Percentiles rank a stretch among this genome's conserved stretches.
Conservation (phyloP, 1,140 invertebrate genomes). For the Caerostris darwini region DNA sequence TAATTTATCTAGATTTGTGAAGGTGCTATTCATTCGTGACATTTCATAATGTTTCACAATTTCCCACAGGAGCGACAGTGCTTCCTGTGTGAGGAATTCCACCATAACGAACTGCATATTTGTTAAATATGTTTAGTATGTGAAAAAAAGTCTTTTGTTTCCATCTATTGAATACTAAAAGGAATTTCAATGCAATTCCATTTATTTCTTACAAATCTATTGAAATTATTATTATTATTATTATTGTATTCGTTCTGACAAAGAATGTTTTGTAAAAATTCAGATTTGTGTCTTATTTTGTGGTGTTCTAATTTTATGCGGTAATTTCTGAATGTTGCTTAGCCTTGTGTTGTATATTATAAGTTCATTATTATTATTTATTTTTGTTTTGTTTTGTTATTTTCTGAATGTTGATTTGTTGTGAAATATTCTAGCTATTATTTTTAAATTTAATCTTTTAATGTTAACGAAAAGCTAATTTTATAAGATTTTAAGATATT, state of each 20-base stretch:
- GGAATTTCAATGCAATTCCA: not conserved
- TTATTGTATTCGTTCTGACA: not conserved
- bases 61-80: not conserved
- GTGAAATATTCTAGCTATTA: too few species aligned
- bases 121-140: not conserved
- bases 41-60: not conserved
- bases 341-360: too few species aligned
- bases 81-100: not conserved
- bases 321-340: too few species aligned
- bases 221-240: not conserved
- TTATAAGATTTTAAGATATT: too few species aligned
- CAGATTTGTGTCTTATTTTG: not conserved
- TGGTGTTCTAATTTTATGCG: too few species aligned
- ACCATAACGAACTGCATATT: not conserved
- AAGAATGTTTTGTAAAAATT: not conserved
- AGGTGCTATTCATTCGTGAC: not conserved
- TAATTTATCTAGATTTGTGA: conserved; percentile 2
- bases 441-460: too few species aligned
- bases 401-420: too few species aligned
- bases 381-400: too few species aligned
- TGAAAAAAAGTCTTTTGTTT: not conserved
- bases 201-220: not conserved
- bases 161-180: not conserved
- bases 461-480: too few species aligned
- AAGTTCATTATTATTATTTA: too few species aligned